These are phyloP conservation scores for Brevimyrus niger DNA, from an alignment of 2,113 vertebrate genomes.

Conservation along the genomic window DNA sequence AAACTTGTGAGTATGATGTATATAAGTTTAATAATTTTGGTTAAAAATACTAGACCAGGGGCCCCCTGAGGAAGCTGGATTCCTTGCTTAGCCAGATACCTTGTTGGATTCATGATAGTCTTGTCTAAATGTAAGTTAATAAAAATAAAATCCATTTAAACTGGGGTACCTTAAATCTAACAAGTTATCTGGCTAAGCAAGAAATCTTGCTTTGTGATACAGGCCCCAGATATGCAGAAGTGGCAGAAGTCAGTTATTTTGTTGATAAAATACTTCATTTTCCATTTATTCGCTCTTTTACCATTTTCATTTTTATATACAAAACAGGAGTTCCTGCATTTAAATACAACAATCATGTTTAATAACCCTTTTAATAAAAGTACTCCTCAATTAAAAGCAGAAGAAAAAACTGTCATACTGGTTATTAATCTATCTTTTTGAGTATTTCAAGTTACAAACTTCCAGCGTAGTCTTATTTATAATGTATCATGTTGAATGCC, in stretches of 20 bases:
- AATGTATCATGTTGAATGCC: conserved; percentile 59
- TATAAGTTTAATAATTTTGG: conserved; percentile 58
- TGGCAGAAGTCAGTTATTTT: conserved; percentile 59
- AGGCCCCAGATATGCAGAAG: conserved; percentile 53
- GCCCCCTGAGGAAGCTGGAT: background rate
- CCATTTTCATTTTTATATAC: conserved; percentile 15
- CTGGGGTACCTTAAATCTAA: background rate
- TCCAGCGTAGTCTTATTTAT: conserved; percentile 60
- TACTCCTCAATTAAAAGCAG: conserved; percentile 33
- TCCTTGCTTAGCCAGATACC: background rate
- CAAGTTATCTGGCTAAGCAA: background rate
- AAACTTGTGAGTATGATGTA: conserved; percentile 61
- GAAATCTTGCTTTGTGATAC: background rate
- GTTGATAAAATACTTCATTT: conserved; percentile 23
- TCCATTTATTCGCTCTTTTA: conserved; percentile 1
- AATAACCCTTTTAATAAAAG: background rate
- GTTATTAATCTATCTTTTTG: conserved; percentile 54
- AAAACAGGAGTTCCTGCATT: conserved; percentile 37
- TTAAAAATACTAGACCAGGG: conserved; percentile 45
- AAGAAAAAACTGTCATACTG: conserved; percentile 59
- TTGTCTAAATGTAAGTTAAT: background rate
- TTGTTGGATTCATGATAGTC: background rate
- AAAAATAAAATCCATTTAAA: background rate
- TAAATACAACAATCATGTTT: conserved; percentile 37
- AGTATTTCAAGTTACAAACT: conserved; percentile 28